phyloP scores from a whole-genome alignment of 2,888 invertebrate genomes.

The Sericinus montela region DNA sequence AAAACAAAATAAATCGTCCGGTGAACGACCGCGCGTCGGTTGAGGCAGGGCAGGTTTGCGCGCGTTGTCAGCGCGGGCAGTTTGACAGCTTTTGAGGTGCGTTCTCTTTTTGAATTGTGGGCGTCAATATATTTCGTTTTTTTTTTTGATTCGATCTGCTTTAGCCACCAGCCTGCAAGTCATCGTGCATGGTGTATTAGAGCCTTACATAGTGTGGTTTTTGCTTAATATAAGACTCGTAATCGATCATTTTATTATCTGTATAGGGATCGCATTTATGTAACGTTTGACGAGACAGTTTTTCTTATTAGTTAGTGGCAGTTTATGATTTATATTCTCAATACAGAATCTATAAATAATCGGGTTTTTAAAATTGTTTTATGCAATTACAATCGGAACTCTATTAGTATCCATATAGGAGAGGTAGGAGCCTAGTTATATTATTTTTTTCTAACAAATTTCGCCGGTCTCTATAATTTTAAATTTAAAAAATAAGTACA shows the following conservation, averaged over 20 bases:
- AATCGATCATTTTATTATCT: slow-evolving; percentile 17
- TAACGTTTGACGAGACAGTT: background rate
- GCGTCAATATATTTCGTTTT: slow-evolving; percentile 36
- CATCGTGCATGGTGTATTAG: slow-evolving; percentile 24
- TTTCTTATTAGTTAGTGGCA: background rate
- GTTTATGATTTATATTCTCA: too few relatives aligned
- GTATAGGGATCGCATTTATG: slow-evolving; percentile 1
- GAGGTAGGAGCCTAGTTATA: too few relatives aligned
- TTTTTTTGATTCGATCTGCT: slow-evolving; percentile 57
- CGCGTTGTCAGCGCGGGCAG: slow-evolving; percentile 48
- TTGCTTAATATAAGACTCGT: slow-evolving; percentile 3
- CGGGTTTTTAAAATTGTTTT: too few relatives aligned
- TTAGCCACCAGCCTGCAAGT: slow-evolving; percentile 47
- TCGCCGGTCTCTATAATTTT: too few relatives aligned
- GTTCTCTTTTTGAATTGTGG: slow-evolving; percentile 73
- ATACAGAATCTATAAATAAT: too few relatives aligned
- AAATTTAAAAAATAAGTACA: too few relatives aligned
- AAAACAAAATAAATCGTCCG: slow-evolving; percentile 67
- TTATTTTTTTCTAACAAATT: too few relatives aligned
- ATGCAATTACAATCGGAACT: too few relatives aligned
- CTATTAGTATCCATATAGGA: too few relatives aligned
- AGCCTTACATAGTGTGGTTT: slow-evolving; percentile 5
- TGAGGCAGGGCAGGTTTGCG: slow-evolving; percentile 65
- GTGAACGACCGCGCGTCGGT: slow-evolving; percentile 66
- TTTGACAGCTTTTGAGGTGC: slow-evolving; percentile 75